Percentiles rank a stretch among this genome's conserved stretches.
Conservation (phyloP, 2,797 vertebrate species). For the Malacoraja senta region DNA sequence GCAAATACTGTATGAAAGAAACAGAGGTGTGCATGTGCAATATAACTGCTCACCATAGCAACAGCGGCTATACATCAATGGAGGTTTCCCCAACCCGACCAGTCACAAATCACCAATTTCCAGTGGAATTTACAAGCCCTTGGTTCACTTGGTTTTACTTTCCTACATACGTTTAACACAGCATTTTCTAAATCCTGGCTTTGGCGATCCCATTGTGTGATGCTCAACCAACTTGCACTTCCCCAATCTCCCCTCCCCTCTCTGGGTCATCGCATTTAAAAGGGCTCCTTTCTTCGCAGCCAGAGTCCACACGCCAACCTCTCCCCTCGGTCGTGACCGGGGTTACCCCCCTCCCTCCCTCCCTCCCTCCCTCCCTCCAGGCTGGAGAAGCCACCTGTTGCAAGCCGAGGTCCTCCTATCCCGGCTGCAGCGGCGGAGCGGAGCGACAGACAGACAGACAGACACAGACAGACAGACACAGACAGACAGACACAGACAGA, state of each 20-base stretch:
- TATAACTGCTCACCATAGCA: neutral
- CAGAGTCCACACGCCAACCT: neutral
- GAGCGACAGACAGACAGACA: no score
- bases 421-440: neutral
- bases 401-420: neutral
- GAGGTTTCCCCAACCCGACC: neutral
- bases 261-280: neutral
- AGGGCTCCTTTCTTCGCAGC: neutral
- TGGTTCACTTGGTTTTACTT: no score
- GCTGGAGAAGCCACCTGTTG: neutral
- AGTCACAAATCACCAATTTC: neutral
- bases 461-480: no score
- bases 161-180: neutral
- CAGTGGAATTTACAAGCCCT: neutral
- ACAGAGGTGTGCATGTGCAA: neutral
- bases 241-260: neutral
- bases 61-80: neutral
- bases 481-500: no score
- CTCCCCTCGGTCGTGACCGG: neutral
- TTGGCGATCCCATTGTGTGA: neutral
- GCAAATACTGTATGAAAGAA: neutral
- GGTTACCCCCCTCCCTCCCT: neutral
- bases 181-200: neutral
- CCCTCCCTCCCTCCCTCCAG: neutral
- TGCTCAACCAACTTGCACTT: neutral